Evolutionary conservation across 2,113 vertebrate genomes (phyloP).

Genomic region (Semnornis frantzii): DNA sequence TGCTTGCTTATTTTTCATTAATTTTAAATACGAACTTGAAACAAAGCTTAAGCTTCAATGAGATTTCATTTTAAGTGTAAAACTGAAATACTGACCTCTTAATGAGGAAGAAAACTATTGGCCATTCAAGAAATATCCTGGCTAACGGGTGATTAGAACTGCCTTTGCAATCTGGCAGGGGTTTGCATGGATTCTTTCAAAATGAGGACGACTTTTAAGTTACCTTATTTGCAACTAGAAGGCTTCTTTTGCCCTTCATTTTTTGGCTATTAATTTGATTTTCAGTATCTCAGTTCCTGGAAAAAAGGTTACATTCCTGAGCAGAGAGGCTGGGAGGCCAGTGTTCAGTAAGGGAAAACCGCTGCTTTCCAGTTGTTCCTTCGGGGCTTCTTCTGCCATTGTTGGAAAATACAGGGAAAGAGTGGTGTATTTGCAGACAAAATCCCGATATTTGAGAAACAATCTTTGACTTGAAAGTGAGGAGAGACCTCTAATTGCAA

Average conservation of each 20-base stretch:
- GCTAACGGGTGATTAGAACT: not conserved
- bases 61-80: not conserved
- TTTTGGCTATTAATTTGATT: not conserved
- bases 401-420: not conserved
- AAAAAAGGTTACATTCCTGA: accelerated
- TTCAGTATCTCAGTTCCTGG: not conserved
- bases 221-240: not conserved
- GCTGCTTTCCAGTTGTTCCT: not conserved
- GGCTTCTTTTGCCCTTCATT: not conserved
- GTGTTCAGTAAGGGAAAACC: not conserved
- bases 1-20: not conserved
- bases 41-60: not conserved
- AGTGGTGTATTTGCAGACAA: not conserved
- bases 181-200: not conserved
- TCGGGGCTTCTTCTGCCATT: not conserved
- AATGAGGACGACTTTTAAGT: not conserved
- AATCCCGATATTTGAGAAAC: not conserved
- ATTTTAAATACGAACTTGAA: not conserved
- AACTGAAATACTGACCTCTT: not conserved
- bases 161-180: not conserved
- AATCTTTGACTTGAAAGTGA: not conserved
- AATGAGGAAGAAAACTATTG: not conserved
- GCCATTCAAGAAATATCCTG: not conserved
- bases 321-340: not conserved
- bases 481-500: not conserved